Percentiles rank a stretch among this genome's conserved stretches.
Evolutionary conservation across 2,797 vertebrate species (phyloP).

Genomic region (Peromyscus nudipes): DNA sequence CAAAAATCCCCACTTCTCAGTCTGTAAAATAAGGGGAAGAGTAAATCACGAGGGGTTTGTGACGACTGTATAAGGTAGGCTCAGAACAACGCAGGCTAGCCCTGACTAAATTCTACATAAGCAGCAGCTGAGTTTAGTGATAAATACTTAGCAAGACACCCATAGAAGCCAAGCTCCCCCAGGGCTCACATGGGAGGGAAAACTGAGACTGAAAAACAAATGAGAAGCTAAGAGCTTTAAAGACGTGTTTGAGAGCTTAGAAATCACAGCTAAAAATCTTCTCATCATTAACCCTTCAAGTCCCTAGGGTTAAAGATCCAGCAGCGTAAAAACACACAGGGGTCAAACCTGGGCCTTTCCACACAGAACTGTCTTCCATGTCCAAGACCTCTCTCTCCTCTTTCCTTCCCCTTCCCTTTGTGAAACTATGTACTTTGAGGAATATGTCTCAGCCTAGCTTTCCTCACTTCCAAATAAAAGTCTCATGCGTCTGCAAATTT

Average conservation of each 20-base stretch:
- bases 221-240: slow-evolving; percentile 37
- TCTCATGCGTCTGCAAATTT: neutral
- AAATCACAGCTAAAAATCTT: slow-evolving; percentile 44
- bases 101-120: slow-evolving; percentile 5
- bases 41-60: neutral
- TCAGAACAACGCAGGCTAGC: neutral
- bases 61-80: slow-evolving; percentile 34
- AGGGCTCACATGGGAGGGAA: neutral
- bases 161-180: neutral
- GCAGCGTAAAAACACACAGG: neutral
- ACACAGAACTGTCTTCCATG: neutral
- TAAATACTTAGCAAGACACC: neutral
- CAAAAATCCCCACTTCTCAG: slow-evolving; percentile 59
- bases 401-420: neutral
- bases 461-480: neutral
- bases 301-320: neutral
- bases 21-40: slow-evolving; percentile 52
- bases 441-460: neutral
- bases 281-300: neutral
- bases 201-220: slow-evolving; percentile 17
- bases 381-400: neutral
- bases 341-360: neutral
- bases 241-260: neutral
- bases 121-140: slow-evolving; percentile 35
- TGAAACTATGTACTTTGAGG: neutral